Evolutionary conservation across 2,797 vertebrate genomes (phyloP), one percentile per base, ranked within the genome.

Genomic region (Spheniscus humboldti): DNA sequence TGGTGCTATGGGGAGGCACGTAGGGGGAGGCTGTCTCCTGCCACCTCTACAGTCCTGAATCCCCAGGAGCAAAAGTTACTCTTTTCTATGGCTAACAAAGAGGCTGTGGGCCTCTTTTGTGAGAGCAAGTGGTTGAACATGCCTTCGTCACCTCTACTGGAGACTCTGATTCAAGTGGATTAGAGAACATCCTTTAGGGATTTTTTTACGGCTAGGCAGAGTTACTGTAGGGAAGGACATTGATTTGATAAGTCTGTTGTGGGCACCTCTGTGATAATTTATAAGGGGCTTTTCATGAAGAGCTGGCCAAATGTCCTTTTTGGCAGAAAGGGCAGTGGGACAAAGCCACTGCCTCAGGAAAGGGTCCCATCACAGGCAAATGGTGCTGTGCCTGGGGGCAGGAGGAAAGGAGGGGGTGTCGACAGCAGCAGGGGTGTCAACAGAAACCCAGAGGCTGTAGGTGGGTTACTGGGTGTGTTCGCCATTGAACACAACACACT

Each of bases 1-100:
- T 6, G 0, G 35, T 1, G 1, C 76, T 2, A 1, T 8, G 18
- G 75, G 78, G 48, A 62, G 33, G 31, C 4, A 3, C 1, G 0
- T 25, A 31, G 18, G 6, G 35, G 31, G 47, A 39, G n/a, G 25
- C 35, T 67, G 35, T 24, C 43, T 78, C 60, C 69, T 78, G 45
- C 41, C 57, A 48, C 5, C 35, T 55, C 60, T 45, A 22, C 53
- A 55, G 33, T 28, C 33, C 48, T 74, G 86, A 73, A 33, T 73
- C 39, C 52, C 41, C 50, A 69, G 33, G 48, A 82, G 35, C 24
- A 66, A 47, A 86, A 91, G 37, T 68, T 39, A 31, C 13, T 56
- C 62, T 59, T 88, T 86, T 27, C 41, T 66, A 4, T 19, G 11
- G 37, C 13, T 78, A 66, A 47, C 16, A 13, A 75, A 80, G 59